Percentiles rank a stretch among this genome's conserved stretches.
These are phyloP conservation scores for Vombatus ursinus DNA, from an alignment of 2,113 vertebrate species.

Conservation along the genomic window DNA sequence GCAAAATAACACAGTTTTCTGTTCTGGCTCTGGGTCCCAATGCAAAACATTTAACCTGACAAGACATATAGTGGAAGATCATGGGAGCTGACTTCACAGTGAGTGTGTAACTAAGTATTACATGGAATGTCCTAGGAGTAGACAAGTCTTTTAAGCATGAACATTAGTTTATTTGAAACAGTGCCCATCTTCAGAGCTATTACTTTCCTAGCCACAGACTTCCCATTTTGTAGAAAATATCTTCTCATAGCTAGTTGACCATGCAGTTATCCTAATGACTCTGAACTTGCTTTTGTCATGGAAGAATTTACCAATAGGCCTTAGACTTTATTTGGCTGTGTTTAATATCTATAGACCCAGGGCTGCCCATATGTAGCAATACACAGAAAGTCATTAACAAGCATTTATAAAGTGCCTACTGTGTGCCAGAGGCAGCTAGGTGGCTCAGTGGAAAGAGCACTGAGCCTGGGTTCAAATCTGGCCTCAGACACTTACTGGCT, in stretches of 20 bases:
- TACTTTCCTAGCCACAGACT: not conserved
- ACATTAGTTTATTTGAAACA: not conserved
- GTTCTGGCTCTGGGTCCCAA: not conserved
- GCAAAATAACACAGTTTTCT: not conserved
- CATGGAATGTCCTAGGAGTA: not conserved
- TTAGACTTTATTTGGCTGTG: not conserved
- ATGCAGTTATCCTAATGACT: not conserved
- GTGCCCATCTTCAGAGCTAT: not conserved
- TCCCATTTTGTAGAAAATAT: not conserved
- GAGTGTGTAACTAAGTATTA: not conserved
- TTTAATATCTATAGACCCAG: rapidly evolving
- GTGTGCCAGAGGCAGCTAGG: too few species aligned
- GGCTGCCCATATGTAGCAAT: too few species aligned
- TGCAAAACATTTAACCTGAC: rapidly evolving
- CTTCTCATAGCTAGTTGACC: not conserved
- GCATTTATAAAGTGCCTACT: too few species aligned
- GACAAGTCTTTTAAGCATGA: not conserved
- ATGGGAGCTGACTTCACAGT: not conserved
- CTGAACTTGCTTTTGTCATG: not conserved
- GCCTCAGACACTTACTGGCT: too few species aligned
- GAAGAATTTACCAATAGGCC: not conserved
- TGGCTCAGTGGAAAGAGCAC: too few species aligned
- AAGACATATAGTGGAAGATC: not conserved
- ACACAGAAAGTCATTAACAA: too few species aligned
- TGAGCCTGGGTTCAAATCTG: too few species aligned